Evolutionary conservation across 2,888 invertebrate genomes (phyloP), one percentile per base, ranked within the genome.

Genomic region (Acronicta leporina): DNA sequence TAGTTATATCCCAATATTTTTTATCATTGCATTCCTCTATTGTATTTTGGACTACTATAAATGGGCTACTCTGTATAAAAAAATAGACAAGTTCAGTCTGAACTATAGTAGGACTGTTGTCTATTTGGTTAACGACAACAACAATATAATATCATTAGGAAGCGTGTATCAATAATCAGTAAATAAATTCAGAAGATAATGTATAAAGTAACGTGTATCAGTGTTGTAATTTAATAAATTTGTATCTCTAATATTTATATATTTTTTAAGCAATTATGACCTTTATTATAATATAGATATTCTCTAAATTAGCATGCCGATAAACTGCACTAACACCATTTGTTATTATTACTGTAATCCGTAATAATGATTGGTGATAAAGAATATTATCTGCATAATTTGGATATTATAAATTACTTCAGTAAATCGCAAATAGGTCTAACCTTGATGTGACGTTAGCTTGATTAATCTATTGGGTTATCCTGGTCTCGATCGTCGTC

Each of bases 331-430:
- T 40, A 25, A n/a, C 10, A 46, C 20, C 20, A 5, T 44, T 49
- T 63, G 45, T 52, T 20, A 35, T 47, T 57, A 43, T 46, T n/a
- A 42, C 44, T 41, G 14, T 43, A 53, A 67, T 52, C 38, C 27
- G 16, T 46, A 53, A 55, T 15, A 48, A 33, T 33, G 33, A 33
- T 47, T 20, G n/a, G 4, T 15, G 74, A 70, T 73, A 74, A 52
- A 11, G n/a, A 41, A 30, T 43, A 16, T 53, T 63, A 63, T 63
- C 63, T 45, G 16, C 33, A 57, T 50, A 41, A 56, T 62, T 65
- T 20, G 30, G 38, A 27, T 56, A 54, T 65, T 52, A 27, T 43
- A 25, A 38, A 38, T 38, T 41, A 61, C 60, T 38, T 41, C 58
- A 58, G 43, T 40, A 33, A 54, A 61, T 57, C n/a, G 46, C 45